A percentile compares a stretch with the other conserved stretches of the same genome.
Conservation (phyloP, 2,113 vertebrate genomes). For the Monopterus albus region DNA sequence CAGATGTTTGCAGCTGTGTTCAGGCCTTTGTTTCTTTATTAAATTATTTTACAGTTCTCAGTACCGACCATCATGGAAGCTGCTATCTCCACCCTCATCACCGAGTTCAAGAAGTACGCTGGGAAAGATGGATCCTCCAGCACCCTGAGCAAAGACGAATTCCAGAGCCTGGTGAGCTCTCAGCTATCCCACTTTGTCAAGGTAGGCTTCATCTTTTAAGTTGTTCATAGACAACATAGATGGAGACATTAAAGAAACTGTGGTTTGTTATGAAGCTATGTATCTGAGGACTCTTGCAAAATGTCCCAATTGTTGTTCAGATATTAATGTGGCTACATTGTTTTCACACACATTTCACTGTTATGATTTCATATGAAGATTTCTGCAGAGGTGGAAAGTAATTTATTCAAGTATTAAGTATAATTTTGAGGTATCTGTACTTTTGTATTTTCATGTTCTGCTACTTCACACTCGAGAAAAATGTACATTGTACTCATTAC, state of each 20-base stretch:
- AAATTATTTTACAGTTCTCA: constrained; percentile 1
- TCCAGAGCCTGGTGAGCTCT: constrained; percentile 73
- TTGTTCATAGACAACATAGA: background rate
- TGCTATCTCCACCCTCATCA: constrained; percentile 76
- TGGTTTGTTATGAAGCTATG: background rate
- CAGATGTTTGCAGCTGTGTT: background rate
- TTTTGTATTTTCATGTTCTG: no score
- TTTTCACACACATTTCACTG: background rate
- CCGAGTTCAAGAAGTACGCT: constrained; percentile 79
- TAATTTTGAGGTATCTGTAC: no score
- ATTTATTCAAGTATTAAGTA: no score
- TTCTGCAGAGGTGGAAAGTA: no score
- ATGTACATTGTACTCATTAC: no score
- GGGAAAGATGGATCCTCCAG: constrained; percentile 74
- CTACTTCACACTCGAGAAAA: no score
- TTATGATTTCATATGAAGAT: no score
- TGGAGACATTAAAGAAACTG: background rate
- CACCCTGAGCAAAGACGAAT: constrained; percentile 83
- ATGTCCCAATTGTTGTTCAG: background rate
- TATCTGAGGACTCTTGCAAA: background rate
- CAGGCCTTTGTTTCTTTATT: background rate
- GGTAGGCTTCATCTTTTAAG: constrained; percentile 54
- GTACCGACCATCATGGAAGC: constrained; percentile 72
- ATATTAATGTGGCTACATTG: background rate
- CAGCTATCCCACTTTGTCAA: constrained; percentile 79